phyloP scores from a whole-genome alignment of 1,140 invertebrate species.

The Dolichoris vasculosae region DNA sequence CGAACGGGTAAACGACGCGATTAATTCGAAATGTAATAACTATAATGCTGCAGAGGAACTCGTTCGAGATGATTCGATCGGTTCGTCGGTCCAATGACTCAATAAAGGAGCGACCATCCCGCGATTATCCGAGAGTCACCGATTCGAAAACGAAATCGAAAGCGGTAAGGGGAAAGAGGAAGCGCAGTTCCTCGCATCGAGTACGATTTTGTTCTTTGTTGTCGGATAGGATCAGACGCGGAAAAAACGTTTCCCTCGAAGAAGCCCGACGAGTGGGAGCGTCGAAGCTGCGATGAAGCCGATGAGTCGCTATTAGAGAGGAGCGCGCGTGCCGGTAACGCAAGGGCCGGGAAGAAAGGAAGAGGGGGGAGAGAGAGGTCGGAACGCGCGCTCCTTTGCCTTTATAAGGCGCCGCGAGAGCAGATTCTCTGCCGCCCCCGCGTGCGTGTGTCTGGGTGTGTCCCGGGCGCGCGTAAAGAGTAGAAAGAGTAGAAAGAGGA shows the following conservation, averaged over 20 bases:
- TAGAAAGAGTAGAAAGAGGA: too few relatives aligned
- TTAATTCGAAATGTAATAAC: background rate
- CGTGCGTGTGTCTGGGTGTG: background rate
- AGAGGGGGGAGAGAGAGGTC: slow-evolving; percentile 20
- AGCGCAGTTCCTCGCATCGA: too few relatives aligned
- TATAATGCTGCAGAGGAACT: background rate
- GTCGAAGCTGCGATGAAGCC: background rate
- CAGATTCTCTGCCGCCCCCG: background rate
- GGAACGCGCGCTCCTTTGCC: slow-evolving; percentile 31
- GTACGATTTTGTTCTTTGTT: too few relatives aligned
- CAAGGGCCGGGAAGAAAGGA: background rate
- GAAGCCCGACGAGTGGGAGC: background rate
- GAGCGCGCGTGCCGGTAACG: slow-evolving; percentile 54
- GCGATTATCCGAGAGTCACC: background rate
- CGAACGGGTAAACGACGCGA: background rate
- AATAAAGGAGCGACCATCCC: background rate
- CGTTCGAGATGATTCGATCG: background rate
- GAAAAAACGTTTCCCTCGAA: too few relatives aligned
- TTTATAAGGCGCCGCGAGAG: slow-evolving; percentile 47
- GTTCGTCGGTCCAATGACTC: background rate
- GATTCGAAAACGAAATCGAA: too few relatives aligned
- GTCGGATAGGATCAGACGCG: too few relatives aligned
- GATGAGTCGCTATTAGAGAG: background rate
- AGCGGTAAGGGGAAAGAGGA: background rate
- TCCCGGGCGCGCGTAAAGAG: background rate